Evolutionary conservation across 2,797 vertebrate genomes (phyloP).

Genomic region (Cirrhinus mrigala): DNA sequence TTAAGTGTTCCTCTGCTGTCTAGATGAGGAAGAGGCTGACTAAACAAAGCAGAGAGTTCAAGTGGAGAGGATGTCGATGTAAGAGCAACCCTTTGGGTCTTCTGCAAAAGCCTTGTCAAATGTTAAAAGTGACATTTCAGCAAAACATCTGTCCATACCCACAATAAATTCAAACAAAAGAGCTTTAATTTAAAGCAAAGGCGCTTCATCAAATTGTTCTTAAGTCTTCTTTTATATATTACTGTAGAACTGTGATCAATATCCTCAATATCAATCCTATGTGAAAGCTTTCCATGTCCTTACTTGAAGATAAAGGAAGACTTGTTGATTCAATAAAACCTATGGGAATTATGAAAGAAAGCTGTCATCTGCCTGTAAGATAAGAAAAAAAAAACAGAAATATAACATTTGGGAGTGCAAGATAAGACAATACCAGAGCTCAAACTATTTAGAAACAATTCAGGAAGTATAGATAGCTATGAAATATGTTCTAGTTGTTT

Average conservation of each 20-base stretch:
- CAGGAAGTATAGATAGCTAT: not conserved
- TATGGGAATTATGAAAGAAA: conserved; percentile 25
- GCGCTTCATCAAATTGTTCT: not conserved
- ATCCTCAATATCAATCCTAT: conserved; percentile 10
- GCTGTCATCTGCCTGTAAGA: conserved; percentile 30
- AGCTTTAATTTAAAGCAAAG: not conserved
- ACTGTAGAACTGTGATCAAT: not conserved
- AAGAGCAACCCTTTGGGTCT: not conserved
- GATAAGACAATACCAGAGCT: conserved; percentile 8
- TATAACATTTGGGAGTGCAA: conserved; percentile 2
- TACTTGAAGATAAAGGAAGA: conserved; percentile 7
- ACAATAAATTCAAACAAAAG: not conserved
- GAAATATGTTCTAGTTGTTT: not conserved
- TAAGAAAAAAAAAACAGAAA: not conserved
- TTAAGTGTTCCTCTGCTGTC: conserved; percentile 16
- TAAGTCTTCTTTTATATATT: not conserved
- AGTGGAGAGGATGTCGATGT: conserved; percentile 17
- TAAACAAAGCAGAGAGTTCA: conserved; percentile 36
- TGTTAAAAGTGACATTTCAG: conserved; percentile 31
- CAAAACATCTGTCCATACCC: not conserved
- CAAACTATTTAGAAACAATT: not conserved
- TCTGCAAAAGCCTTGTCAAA: conserved; percentile 40
- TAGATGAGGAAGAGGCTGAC: conserved; percentile 23
- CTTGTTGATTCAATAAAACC: conserved; percentile 6
- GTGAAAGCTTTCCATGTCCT: not conserved